Conservation (phyloP, 2,888 invertebrate species). For the Limnephilus marmoratus region DNA sequence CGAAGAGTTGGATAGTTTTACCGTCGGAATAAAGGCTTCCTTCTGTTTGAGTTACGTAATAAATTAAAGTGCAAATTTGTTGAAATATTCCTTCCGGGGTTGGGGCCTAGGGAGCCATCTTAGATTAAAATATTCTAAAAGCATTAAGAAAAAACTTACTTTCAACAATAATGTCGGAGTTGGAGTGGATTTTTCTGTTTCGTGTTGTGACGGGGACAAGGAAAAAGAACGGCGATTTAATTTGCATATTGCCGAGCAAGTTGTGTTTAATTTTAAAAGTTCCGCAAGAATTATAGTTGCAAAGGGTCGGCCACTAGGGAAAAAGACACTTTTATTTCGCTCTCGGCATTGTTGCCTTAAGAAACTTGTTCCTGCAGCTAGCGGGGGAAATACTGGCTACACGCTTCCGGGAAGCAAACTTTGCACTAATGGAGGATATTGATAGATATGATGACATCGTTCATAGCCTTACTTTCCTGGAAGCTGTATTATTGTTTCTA, state of each 20-base stretch:
- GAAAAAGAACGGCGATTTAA: slow-evolving; percentile 60
- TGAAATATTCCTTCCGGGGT: slow-evolving; percentile 47
- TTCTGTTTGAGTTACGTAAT: slow-evolving; percentile 36
- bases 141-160: slow-evolving; percentile 59
- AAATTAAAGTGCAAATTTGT: slow-evolving; percentile 58
- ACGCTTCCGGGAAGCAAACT: background rate
- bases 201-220: slow-evolving; percentile 62
- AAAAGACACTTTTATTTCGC: slow-evolving; percentile 51
- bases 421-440: slow-evolving; percentile 35
- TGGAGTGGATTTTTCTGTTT: slow-evolving; percentile 60
- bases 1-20: slow-evolving; percentile 29
- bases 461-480: background rate
- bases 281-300: slow-evolving; percentile 60
- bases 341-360: slow-evolving; percentile 34
- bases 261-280: slow-evolving; percentile 66
- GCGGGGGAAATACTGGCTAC: background rate
- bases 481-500: background rate
- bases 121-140: slow-evolving; percentile 63
- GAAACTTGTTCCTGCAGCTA: slow-evolving; percentile 31
- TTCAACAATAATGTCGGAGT: slow-evolving; percentile 45
- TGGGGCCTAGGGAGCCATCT: slow-evolving; percentile 48
- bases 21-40: slow-evolving; percentile 31
- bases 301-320: slow-evolving; percentile 31
- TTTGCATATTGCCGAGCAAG: slow-evolving; percentile 65
- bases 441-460: slow-evolving; percentile 35